Conservation (phyloP, 2,113 vertebrate species). For the Cynopterus brachyotis region DNA sequence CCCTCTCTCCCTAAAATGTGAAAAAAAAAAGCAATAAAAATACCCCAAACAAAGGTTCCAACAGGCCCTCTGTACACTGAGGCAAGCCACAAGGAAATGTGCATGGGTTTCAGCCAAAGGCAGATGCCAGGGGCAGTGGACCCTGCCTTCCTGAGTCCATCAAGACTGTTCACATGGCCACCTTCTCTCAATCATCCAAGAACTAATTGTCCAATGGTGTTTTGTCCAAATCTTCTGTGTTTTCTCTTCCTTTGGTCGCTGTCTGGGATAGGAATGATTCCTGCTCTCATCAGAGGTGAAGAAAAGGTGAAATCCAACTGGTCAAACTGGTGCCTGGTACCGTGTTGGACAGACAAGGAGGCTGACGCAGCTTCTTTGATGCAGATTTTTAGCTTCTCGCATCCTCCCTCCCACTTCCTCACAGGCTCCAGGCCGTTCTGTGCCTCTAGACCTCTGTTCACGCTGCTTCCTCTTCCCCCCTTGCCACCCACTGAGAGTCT, state of each 20-base stretch:
- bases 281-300: neutral
- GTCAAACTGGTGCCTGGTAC: neutral
- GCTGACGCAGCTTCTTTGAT: neutral
- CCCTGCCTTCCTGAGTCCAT: neutral
- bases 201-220: neutral
- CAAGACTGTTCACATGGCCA: rapidly evolving
- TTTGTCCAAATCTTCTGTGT: neutral
- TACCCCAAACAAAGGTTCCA: neutral
- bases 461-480: neutral
- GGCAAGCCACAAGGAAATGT: neutral
- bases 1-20: neutral
- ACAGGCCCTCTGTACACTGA: neutral
- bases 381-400: neutral
- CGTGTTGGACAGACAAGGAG: neutral
- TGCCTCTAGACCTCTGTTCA: neutral
- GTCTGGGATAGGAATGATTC: neutral
- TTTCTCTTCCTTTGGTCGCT: neutral
- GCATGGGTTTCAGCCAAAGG: neutral
- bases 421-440: too few species aligned
- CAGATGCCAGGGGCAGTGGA: neutral
- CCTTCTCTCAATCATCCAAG: neutral
- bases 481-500: too few species aligned
- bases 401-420: neutral
- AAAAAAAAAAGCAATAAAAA: neutral
- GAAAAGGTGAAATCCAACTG: neutral